These are phyloP conservation scores for Macrophya annulata DNA, from an alignment of 2,888 invertebrate genomes.

Conservation along the genomic window DNA sequence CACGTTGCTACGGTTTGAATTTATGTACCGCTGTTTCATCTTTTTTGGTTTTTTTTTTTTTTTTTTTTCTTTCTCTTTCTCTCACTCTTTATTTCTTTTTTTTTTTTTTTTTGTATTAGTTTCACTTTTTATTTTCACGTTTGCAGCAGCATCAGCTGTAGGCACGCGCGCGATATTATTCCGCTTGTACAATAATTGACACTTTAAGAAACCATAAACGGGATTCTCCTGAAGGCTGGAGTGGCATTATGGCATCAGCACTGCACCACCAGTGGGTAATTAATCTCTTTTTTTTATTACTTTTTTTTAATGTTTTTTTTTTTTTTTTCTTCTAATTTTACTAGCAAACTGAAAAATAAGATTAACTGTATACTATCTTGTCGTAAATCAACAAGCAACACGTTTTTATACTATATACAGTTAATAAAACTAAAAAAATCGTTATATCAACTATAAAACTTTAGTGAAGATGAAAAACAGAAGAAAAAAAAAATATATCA, in stretches of 20 bases:
- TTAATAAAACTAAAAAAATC: neutral
- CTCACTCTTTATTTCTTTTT: neutral
- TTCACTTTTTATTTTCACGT: neutral
- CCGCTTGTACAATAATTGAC: conserved; percentile 12
- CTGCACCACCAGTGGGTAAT: neutral
- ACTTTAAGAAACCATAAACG: conserved; percentile 14
- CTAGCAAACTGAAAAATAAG: conserved; percentile 12
- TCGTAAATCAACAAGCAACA: neutral
- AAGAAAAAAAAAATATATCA: neutral
- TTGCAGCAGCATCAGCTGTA: neutral
- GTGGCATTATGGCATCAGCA: neutral
- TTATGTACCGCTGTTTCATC: neutral
- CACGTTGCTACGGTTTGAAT: conserved; percentile 16
- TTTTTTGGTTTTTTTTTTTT: neutral
- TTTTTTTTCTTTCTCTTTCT: neutral
- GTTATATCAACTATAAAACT: neutral
- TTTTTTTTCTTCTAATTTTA: neutral
- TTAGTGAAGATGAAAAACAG: neutral
- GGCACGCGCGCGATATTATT: conserved; percentile 15
- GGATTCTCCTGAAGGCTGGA: too few relatives aligned
- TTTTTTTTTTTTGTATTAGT: neutral
- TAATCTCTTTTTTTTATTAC: neutral
- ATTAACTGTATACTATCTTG: neutral
- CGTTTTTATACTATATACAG: neutral
- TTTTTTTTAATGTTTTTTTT: neutral